Base-by-base conservation (phyloP, 1,140 invertebrate species). In the Helicorthomorpha holstii region DNA sequence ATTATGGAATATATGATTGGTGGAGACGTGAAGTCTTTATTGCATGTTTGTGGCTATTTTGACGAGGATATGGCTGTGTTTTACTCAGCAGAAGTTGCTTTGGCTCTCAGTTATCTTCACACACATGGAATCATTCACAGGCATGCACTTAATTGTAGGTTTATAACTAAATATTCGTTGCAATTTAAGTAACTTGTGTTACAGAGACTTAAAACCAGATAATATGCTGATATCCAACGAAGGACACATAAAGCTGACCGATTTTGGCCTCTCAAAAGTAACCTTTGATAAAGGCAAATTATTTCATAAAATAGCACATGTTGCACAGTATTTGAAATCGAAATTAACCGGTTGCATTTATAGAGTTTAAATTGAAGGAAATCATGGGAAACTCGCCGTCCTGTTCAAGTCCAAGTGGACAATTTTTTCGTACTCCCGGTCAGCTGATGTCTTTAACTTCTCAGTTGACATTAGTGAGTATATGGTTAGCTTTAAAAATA, bases 1-100 rank as follows among this genome's bases (percentile, higher is more conserved):
- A 75, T 92, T 1, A 95, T 96, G 91, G 91, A 96, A 59, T 97
- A 93, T 60, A 84, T 95, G 81, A 86, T 95, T 51, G 92, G 92
- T 22, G 92, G 92, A 7, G 93, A 97, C 75, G 73, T 96, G 10
- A 96, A 95, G 64, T 92, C 86, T 46, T 69, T 96, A 25, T 63
- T 96, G 3, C 77, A 81, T 49, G 76, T 84, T 41, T 91, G 81
- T 69, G 88, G 88, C 0, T 94, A 82, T 64, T 86, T 96, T 72
- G 84, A 90, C 63, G 86, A 94, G 63, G 62, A 78, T 4, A 88
- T 92, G 77, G 87, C 90, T 4, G 73, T 81, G 2, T 92, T 92
- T 66, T 98, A 98, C 70, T 77, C 85, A 55, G 90, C 94, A n/a
- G 93, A 98, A 75, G 81, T 96, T 34, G 82, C 81, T 38, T 69